Evolutionary conservation across 1,140 invertebrate species (phyloP).

Genomic region (Zaprionus inermis): DNA sequence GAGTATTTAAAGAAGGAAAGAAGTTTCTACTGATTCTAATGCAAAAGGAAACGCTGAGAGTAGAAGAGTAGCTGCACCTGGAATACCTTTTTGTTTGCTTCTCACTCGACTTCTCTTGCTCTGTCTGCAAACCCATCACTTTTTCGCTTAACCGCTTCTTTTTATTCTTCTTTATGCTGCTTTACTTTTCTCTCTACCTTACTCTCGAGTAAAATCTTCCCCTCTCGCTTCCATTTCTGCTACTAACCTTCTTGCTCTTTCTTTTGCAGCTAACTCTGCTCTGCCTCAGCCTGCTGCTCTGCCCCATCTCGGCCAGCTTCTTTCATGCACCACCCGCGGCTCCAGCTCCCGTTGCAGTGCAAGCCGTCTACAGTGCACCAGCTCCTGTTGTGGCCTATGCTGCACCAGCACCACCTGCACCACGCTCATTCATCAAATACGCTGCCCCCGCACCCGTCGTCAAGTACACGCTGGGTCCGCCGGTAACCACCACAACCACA

Average conservation of each 20-base stretch:
- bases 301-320: conserved; percentile 33
- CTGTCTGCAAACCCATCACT: no score
- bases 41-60: neutral
- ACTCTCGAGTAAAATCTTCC: neutral
- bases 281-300: conserved; percentile 9
- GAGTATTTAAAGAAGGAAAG: conserved; percentile 9
- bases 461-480: conserved; percentile 63
- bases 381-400: conserved; percentile 28
- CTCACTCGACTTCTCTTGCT: neutral
- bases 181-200: neutral
- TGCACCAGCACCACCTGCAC: conserved; percentile 10
- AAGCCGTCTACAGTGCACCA: conserved; percentile 58
- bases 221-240: neutral
- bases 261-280: conserved; percentile 20
- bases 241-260: neutral
- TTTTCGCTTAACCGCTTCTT: no score
- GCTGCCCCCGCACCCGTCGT: conserved; percentile 46
- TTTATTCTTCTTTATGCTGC: neutral
- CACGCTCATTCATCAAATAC: conserved; percentile 35
- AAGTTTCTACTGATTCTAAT: neutral
- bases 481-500: conserved; percentile 69
- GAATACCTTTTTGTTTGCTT: neutral
- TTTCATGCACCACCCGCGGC: conserved; percentile 32
- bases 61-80: neutral
- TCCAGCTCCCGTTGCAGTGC: conserved; percentile 51